Percentiles rank a stretch among this genome's conserved stretches.
Conservation (phyloP, 2,888 invertebrate species). For the Cryptophagus acutangulus region DNA sequence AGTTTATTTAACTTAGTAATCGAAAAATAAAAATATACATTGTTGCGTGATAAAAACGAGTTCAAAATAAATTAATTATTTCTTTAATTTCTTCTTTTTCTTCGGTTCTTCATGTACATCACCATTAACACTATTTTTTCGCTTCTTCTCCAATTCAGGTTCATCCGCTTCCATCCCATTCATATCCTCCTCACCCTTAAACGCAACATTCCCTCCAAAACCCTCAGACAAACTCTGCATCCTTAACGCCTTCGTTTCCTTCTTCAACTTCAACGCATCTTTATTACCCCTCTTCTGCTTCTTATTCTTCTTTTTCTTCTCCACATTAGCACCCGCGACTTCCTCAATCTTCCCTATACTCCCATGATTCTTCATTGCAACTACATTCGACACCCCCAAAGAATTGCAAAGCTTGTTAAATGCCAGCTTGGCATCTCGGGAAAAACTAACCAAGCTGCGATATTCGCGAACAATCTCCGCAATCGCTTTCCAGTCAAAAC, state of each 20-base stretch:
- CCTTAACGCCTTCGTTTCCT: constrained; percentile 48
- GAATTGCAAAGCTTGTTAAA: constrained; percentile 48
- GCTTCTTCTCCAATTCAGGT: too few relatives aligned
- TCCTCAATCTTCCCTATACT: constrained; percentile 34
- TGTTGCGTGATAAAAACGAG: too few relatives aligned
- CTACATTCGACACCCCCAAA: constrained; percentile 43
- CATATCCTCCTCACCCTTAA: background rate
- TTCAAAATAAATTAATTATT: too few relatives aligned
- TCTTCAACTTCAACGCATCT: constrained; percentile 48
- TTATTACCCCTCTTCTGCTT: constrained; percentile 39
- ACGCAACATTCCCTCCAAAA: background rate
- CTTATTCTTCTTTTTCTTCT: constrained; percentile 23
- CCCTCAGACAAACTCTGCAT: constrained; percentile 49
- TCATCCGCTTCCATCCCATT: too few relatives aligned
- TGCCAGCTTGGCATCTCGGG: constrained; percentile 48
- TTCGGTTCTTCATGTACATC: too few relatives aligned
- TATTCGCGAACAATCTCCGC: constrained; percentile 43
- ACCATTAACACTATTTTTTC: too few relatives aligned
- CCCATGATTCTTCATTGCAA: constrained; percentile 32
- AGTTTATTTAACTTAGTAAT: too few relatives aligned
- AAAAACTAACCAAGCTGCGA: constrained; percentile 41
- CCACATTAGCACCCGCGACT: constrained; percentile 25
- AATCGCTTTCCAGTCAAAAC: constrained; percentile 47
- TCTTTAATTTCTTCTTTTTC: too few relatives aligned
- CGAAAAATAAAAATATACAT: too few relatives aligned